phyloP scores from a whole-genome alignment of 2,888 invertebrate genomes.

The Catocala sponsa region DNA sequence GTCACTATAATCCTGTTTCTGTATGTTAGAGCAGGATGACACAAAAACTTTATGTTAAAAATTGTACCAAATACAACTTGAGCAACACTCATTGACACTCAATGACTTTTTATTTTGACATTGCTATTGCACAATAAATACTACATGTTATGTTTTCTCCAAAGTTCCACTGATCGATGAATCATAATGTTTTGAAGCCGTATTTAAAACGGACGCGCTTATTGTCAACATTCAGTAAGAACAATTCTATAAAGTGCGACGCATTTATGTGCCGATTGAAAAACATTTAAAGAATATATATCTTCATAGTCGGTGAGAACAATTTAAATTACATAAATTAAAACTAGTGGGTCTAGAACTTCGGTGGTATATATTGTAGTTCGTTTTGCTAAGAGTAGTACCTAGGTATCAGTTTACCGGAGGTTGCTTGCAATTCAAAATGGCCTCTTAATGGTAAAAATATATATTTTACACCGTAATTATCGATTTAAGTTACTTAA shows the following conservation, averaged over 20 bases:
- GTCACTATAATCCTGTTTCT: background rate
- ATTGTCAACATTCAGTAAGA: constrained; percentile 55
- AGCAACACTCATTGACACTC: constrained; percentile 38
- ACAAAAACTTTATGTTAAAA: constrained; percentile 4
- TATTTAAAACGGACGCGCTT: constrained; percentile 55
- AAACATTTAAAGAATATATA: background rate
- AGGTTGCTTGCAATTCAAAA: no score
- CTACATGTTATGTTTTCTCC: constrained; percentile 54
- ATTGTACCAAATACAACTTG: background rate
- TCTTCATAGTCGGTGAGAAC: constrained; percentile 10
- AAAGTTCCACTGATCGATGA: constrained; percentile 64
- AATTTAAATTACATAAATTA: no score
- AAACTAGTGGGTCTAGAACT: no score
- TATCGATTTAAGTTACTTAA: no score
- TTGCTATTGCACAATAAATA: constrained; percentile 67
- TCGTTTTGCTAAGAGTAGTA: no score
- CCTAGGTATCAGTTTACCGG: no score
- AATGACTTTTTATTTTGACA: constrained; percentile 63
- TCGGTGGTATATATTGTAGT: no score
- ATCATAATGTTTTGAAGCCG: constrained; percentile 63
- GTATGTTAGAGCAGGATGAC: background rate
- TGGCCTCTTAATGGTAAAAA: no score
- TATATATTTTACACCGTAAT: no score
- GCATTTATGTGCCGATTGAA: constrained; percentile 24
- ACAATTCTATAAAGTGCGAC: constrained; percentile 41